Base-by-base conservation (phyloP, 2,797 vertebrate species). In the Diceros bicornis region DNA sequence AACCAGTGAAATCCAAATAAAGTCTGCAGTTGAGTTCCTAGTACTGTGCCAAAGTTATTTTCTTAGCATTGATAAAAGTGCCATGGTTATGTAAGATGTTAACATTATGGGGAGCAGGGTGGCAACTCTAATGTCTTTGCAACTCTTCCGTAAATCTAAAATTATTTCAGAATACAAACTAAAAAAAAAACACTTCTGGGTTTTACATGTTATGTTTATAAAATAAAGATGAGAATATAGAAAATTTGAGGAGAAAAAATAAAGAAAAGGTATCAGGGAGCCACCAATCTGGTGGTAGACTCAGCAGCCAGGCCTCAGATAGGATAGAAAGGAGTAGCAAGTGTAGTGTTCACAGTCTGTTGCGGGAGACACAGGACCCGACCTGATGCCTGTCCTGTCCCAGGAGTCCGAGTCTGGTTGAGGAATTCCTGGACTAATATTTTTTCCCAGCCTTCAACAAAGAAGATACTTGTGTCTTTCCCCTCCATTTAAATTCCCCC, bases 1-100 rank as follows among this genome's bases (percentile, higher is more conserved):
- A 69, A 44, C 20, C 64, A 59, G 23, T 84, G 50, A 94, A 83
- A 94, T 96, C 37, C 37, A 96, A 93, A 57, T 75, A n/a, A 94
- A 87, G 50, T 61, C 92, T 89, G 50, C 89, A 59, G 57, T 37
- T 74, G 61, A 91, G 81, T 71, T 84, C 79, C 92, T 83, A 69
- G n/a, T 91, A 72, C n/a, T 89, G 57, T 44, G 55, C 20, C 55
- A 41, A 83, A 77, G 34, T 68, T 71, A 91, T 91, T 91, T 94
- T 71, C 69, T 71, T 37, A 59, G 23, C 14, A 90, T 47, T 66
- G 72, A 78, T 91, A 83, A 94, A 84, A 44, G 41, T 72, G 41
- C 32, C 55, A 52, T 59, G 71, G 71, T 84, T 84, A 79, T 79
- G 5, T 66, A 88, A 52, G 57, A 78, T 69, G 64, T 27, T 84